A percentile compares a stretch with the other conserved stretches of the same genome.
phyloP scores from a whole-genome alignment of 2,797 vertebrate genomes.

The Selene dorsalis region DNA sequence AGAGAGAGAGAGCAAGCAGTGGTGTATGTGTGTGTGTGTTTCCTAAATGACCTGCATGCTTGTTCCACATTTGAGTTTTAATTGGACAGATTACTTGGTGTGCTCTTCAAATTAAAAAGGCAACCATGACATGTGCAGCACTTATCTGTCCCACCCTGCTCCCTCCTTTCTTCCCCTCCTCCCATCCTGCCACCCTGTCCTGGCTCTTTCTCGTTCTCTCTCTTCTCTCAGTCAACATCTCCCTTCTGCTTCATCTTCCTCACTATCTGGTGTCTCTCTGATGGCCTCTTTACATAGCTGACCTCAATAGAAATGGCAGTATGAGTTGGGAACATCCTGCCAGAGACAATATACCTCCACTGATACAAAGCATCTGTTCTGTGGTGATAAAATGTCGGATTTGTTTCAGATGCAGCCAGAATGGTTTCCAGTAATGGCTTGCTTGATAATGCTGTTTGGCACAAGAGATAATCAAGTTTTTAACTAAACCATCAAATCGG shows the following conservation, averaged over 20 bases:
- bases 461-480: slow-evolving; percentile 40
- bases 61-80: slow-evolving; percentile 72
- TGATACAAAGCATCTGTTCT: slow-evolving; percentile 60
- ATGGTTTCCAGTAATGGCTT: slow-evolving; percentile 23
- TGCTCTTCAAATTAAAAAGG: slow-evolving; percentile 67
- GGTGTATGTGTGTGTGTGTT: slow-evolving; percentile 13
- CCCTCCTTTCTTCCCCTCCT: slow-evolving; percentile 10
- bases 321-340: slow-evolving; percentile 41
- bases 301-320: slow-evolving; percentile 65
- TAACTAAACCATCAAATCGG: slow-evolving; percentile 26
- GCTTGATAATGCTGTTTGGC: slow-evolving; percentile 14
- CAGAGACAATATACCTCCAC: slow-evolving; percentile 53
- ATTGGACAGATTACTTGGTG: slow-evolving; percentile 71
- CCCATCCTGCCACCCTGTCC: slow-evolving; percentile 11
- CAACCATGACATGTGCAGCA: slow-evolving; percentile 56
- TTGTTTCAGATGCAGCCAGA: slow-evolving; percentile 39
- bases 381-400: slow-evolving; percentile 52
- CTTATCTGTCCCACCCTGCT: slow-evolving; percentile 41
- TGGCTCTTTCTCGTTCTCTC: slow-evolving; percentile 27
- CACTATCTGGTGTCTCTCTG: slow-evolving; percentile 52
- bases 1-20: background rate
- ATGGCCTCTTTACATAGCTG: slow-evolving; percentile 62
- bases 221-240: slow-evolving; percentile 49
- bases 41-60: slow-evolving; percentile 66
- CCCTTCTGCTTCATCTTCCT: slow-evolving; percentile 37